phyloP scores from a whole-genome alignment of 35 echinoderm and acorn worm genomes.

The Acanthaster planci region DNA sequence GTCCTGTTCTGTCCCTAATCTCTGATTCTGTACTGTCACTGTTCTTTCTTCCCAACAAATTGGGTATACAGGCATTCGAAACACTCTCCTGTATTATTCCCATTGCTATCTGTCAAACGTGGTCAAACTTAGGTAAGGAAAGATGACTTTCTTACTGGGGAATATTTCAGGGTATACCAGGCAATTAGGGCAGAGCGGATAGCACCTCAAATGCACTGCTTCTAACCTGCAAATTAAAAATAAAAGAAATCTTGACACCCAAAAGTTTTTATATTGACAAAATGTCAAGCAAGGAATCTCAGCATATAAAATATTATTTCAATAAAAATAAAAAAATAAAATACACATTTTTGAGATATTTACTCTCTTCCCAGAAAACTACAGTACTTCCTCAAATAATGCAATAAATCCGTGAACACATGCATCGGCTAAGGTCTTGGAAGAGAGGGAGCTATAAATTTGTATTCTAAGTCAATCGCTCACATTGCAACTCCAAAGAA shows the following conservation, averaged over 20 bases:
- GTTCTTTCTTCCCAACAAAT: too few species aligned
- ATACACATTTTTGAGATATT: too few species aligned
- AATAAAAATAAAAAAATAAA: too few species aligned
- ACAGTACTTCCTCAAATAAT: too few species aligned
- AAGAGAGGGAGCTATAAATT: not conserved
- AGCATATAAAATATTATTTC: too few species aligned
- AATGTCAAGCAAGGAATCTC: too few species aligned
- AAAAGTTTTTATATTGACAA: too few species aligned
- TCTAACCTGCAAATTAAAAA: constrained; percentile 51
- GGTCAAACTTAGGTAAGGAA: not conserved
- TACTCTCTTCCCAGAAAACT: too few species aligned
- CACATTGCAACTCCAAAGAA: constrained; percentile 96
- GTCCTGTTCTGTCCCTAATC: too few species aligned
- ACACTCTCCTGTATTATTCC: too few species aligned
- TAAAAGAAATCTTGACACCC: not conserved
- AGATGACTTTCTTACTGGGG: constrained; percentile 42
- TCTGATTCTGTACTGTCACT: too few species aligned
- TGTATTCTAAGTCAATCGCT: constrained; percentile 8
- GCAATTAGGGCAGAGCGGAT: constrained; percentile 56
- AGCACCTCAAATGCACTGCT: constrained; percentile 58
- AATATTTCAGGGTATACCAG: constrained; percentile 78
- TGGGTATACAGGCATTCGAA: too few species aligned
- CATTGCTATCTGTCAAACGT: not conserved
- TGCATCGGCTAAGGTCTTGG: not conserved
- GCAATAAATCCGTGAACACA: not conserved